These are phyloP conservation scores for Datnioides undecimradiatus DNA, from an alignment of 2,113 vertebrate species.

Conservation along the genomic window DNA sequence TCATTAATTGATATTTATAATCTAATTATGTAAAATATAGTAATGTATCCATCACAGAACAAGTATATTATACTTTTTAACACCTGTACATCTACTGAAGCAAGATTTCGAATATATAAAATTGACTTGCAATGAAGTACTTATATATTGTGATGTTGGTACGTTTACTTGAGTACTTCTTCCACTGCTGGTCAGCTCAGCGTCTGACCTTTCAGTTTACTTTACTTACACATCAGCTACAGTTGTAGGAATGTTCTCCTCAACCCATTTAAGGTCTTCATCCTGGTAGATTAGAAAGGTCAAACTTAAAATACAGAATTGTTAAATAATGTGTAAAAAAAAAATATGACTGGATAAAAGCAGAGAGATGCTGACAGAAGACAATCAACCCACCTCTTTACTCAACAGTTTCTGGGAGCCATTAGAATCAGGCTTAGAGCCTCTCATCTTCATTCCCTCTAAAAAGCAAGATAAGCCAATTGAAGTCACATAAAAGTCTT, in stretches of 20 bases:
- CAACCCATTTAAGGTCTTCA: conserved; percentile 85
- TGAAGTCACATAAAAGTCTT: neutral
- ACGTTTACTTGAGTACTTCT: too few relatives aligned
- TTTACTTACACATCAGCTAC: conserved; percentile 83
- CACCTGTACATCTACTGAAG: too few relatives aligned
- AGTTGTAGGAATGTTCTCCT: conserved; percentile 84
- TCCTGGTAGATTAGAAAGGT: conserved; percentile 70
- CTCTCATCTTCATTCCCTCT: conserved; percentile 99
- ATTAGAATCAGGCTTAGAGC: conserved; percentile 91
- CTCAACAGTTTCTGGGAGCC: conserved; percentile 88
- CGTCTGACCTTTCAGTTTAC: neutral
- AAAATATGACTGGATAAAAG: neutral
- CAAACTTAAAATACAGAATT: neutral
- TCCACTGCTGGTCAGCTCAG: neutral
- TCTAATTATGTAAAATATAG: too few relatives aligned
- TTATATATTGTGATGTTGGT: too few relatives aligned
- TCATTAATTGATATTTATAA: too few relatives aligned
- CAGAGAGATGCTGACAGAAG: too few relatives aligned
- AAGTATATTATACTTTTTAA: too few relatives aligned
- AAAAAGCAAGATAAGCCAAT: neutral
- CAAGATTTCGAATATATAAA: too few relatives aligned
- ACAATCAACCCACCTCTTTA: conserved; percentile 86
- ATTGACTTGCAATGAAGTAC: too few relatives aligned
- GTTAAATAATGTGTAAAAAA: neutral
- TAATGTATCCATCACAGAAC: too few relatives aligned